phyloP scores from a whole-genome alignment of 2,113 vertebrate genomes.

The Pagrus major region DNA sequence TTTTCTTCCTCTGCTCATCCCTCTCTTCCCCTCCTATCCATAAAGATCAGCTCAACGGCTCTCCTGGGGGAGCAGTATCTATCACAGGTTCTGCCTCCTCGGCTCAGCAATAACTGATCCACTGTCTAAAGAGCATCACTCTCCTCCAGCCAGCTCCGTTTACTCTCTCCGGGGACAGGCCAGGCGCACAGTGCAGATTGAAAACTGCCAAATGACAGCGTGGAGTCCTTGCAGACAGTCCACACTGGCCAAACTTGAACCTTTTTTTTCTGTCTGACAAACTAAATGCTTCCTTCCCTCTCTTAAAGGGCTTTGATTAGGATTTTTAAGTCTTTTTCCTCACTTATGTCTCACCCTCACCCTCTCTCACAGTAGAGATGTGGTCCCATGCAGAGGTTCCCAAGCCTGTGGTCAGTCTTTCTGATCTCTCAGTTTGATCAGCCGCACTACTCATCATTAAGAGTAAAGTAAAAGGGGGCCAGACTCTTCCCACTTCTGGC shows the following conservation, averaged over 20 bases:
- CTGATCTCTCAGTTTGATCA: constrained; percentile 8
- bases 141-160: constrained; percentile 41
- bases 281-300: neutral
- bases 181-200: constrained; percentile 16
- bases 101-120: constrained; percentile 57
- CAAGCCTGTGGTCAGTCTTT: constrained; percentile 4
- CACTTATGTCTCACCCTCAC: neutral
- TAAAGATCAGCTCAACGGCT: constrained; percentile 11
- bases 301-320: neutral
- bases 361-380: neutral
- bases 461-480: neutral
- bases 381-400: neutral
- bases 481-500: neutral
- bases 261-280: constrained; percentile 2
- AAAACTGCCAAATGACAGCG: constrained; percentile 25
- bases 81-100: constrained; percentile 48
- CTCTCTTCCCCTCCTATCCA: constrained; percentile 1
- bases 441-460: neutral
- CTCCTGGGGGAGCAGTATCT: constrained; percentile 45
- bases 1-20: neutral
- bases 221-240: neutral
- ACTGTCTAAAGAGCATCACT: constrained; percentile 46
- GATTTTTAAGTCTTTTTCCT: neutral
- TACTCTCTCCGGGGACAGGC: constrained; percentile 32
- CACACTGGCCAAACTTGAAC: neutral